Evolutionary conservation across 2,113 vertebrate genomes (phyloP).

Genomic region (Ptyas mucosa): DNA sequence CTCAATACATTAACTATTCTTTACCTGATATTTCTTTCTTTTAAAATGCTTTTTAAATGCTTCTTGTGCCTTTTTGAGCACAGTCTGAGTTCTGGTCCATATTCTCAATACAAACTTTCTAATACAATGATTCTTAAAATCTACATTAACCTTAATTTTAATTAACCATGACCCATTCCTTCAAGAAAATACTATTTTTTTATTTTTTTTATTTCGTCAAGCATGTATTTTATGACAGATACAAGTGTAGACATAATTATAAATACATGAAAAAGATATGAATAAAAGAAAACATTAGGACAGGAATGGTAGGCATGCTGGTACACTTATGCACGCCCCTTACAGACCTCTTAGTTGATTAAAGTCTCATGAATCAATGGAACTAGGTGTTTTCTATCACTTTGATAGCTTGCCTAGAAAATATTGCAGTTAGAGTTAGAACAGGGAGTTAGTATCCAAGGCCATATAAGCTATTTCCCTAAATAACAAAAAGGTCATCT

Average conservation of each 20-base stretch:
- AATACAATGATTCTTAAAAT: too few relatives aligned
- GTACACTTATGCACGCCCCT: too few relatives aligned
- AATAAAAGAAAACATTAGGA: too few relatives aligned
- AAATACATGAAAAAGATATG: too few relatives aligned
- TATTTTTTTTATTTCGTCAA: too few relatives aligned
- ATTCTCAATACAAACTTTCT: neutral
- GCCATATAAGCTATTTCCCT: neutral
- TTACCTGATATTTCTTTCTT: neutral
- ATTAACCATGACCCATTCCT: neutral
- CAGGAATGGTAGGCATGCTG: too few relatives aligned
- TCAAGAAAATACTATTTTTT: neutral
- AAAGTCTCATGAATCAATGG: neutral
- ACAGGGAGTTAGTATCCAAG: neutral
- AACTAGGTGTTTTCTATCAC: neutral
- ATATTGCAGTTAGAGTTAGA: neutral
- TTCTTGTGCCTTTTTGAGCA: too few relatives aligned
- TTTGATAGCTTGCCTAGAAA: neutral
- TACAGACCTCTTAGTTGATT: neutral
- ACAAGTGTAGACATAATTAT: too few relatives aligned
- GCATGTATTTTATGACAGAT: too few relatives aligned
- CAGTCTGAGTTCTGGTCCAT: neutral
- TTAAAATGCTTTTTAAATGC: neutral
- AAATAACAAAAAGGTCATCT: neutral
- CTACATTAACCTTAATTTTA: neutral
- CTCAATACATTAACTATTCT: neutral